Percentiles rank a stretch among this genome's conserved stretches.
Evolutionary conservation across 1,140 invertebrate species (phyloP).

Genomic region (Apis florea): DNA sequence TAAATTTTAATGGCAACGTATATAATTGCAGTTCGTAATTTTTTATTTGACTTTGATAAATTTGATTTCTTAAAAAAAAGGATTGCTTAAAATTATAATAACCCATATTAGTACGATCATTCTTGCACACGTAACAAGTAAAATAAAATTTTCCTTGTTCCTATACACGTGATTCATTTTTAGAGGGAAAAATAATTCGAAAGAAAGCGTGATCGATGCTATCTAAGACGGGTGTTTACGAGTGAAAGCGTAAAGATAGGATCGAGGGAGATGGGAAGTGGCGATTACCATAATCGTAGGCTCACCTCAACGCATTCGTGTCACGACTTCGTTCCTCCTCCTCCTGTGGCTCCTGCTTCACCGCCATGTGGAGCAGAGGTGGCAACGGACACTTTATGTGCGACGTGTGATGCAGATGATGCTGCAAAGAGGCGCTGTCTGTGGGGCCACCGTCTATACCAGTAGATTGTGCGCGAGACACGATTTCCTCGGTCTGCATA

Average conservation of each 20-base stretch:
- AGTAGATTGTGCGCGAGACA: slow-evolving; percentile 75
- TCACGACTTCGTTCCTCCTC: slow-evolving; percentile 72
- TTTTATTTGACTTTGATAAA: too few species aligned
- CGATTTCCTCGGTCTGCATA: slow-evolving; percentile 81
- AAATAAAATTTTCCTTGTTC: too few species aligned
- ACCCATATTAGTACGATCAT: too few species aligned
- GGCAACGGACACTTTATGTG: slow-evolving; percentile 69
- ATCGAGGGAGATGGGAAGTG: neutral
- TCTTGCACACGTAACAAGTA: too few species aligned
- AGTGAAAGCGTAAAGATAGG: neutral
- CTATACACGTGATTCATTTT: neutral
- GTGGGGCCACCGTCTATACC: slow-evolving; percentile 73
- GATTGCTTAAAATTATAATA: too few species aligned
- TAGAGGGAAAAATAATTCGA: too few species aligned
- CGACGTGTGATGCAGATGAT: slow-evolving; percentile 70
- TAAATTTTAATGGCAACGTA: too few species aligned
- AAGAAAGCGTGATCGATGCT: too few species aligned
- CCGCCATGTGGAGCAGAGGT: slow-evolving; percentile 75
- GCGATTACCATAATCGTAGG: slow-evolving; percentile 17
- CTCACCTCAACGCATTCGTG: slow-evolving; percentile 66
- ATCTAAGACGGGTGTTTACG: neutral
- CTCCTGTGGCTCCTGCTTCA: slow-evolving; percentile 79
- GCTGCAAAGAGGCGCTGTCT: slow-evolving; percentile 67
- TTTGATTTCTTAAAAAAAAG: too few species aligned
- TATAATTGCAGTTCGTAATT: too few species aligned